These are phyloP conservation scores for Chrosomus eos DNA, from an alignment of 2,797 vertebrate species.

Conservation along the genomic window DNA sequence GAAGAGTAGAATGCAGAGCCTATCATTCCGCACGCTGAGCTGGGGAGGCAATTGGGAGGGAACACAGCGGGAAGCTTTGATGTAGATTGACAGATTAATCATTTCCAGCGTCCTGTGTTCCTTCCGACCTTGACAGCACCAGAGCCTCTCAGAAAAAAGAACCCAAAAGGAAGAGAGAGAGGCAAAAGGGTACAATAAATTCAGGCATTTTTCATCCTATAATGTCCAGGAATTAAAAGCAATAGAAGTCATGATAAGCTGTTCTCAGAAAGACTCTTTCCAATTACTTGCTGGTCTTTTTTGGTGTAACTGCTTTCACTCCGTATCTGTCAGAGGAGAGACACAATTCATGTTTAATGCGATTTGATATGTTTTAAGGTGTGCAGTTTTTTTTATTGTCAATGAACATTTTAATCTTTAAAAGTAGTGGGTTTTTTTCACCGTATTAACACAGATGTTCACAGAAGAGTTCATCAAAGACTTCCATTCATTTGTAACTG, in stretches of 20 bases:
- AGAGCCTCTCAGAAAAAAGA: conserved; percentile 56
- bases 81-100: conserved; percentile 85
- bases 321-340: conserved; percentile 4
- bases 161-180: conserved; percentile 28
- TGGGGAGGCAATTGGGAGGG: conserved; percentile 71
- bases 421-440: background rate
- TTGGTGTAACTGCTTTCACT: conserved; percentile 36
- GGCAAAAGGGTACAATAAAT: conserved; percentile 50
- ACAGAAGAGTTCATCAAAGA: background rate
- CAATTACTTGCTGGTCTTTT: conserved; percentile 36
- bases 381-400: background rate
- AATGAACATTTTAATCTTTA: conserved; percentile 20
- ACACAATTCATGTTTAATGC: conserved; percentile 13
- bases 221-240: conserved; percentile 54
- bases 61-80: conserved; percentile 72
- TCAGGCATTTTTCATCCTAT: conserved; percentile 46
- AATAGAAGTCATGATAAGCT: conserved; percentile 40
- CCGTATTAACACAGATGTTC: background rate
- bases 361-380: conserved; percentile 20
- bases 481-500: background rate
- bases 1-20: conserved; percentile 63
- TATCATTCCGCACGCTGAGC: conserved; percentile 68
- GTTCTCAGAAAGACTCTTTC: conserved; percentile 24
- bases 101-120: conserved; percentile 72
- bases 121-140: conserved; percentile 78